These are phyloP conservation scores for Mustelus asterias DNA, from an alignment of 2,113 vertebrate genomes.

Conservation along the genomic window DNA sequence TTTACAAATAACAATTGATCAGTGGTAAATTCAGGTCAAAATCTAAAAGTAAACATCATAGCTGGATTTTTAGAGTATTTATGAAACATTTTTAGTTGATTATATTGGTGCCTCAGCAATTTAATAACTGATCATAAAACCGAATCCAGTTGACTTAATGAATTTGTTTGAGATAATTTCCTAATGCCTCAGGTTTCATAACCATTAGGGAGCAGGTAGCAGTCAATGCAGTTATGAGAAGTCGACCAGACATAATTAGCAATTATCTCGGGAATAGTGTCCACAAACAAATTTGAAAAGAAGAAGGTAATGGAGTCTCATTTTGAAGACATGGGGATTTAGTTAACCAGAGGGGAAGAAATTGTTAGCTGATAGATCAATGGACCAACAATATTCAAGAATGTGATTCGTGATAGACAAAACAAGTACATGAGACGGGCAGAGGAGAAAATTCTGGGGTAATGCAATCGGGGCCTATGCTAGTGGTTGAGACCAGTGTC, in stretches of 20 bases:
- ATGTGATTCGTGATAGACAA: not conserved
- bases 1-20: not conserved
- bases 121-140: not conserved
- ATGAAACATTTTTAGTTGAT: not conserved
- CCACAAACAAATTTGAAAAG: not conserved
- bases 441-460: not conserved
- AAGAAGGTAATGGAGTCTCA: not conserved
- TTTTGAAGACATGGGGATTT: not conserved
- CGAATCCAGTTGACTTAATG: not conserved
- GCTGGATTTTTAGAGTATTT: not conserved
- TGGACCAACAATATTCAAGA: not conserved
- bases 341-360: not conserved
- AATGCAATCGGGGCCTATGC: not conserved
- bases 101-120: not conserved
- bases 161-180: not conserved
- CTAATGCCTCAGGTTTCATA: not conserved
- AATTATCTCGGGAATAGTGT: not conserved
- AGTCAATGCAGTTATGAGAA: not conserved
- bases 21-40: not conserved
- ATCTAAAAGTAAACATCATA: not conserved
- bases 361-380: conserved; percentile 1
- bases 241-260: not conserved
- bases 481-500: not conserved
- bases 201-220: not conserved
- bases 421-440: not conserved